A percentile compares a stretch with the other conserved stretches of the same genome.
phyloP scores from a whole-genome alignment of 2,113 vertebrate species.

The Phyllopteryx taeniolatus region DNA sequence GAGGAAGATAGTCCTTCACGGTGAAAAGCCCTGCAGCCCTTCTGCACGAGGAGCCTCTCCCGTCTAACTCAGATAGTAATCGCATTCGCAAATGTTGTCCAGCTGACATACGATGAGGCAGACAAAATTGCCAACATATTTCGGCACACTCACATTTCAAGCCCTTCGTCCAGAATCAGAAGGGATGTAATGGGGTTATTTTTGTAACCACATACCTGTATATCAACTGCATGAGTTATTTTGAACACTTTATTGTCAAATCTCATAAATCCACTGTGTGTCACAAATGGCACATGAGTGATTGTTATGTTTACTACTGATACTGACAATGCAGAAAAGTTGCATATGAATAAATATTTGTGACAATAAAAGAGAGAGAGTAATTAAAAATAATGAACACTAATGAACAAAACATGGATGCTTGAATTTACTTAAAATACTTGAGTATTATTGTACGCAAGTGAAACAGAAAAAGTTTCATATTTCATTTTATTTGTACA shows the following conservation, averaged over 20 bases:
- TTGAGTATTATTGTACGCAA: not conserved
- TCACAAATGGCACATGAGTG: not conserved
- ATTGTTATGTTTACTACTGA: not conserved
- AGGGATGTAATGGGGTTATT: not conserved
- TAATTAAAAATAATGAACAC: not conserved
- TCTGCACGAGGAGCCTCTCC: slow-evolving; percentile 11
- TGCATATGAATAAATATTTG: not conserved
- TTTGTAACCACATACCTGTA: not conserved
- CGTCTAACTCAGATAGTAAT: slow-evolving; percentile 25
- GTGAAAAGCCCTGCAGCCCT: slow-evolving; percentile 22
- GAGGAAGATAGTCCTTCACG: slow-evolving; percentile 23
- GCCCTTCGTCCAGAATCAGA: not conserved
- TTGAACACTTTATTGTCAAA: not conserved
- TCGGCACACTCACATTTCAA: slow-evolving; percentile 5
- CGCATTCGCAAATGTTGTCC: slow-evolving; percentile 33
- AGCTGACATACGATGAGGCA: slow-evolving; percentile 43
- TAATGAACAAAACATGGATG: not conserved
- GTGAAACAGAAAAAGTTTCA: not conserved
- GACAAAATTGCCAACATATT: slow-evolving; percentile 35
- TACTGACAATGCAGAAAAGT: not conserved
- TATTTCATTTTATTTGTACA: not conserved
- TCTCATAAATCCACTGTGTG: not conserved
- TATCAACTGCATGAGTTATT: not conserved
- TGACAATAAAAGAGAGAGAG: not conserved
- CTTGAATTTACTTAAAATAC: not conserved